A percentile compares a stretch with the other conserved stretches of the same genome.
phyloP scores from a whole-genome alignment of 2,888 invertebrate species.

The Eupithecia vulgata region DNA sequence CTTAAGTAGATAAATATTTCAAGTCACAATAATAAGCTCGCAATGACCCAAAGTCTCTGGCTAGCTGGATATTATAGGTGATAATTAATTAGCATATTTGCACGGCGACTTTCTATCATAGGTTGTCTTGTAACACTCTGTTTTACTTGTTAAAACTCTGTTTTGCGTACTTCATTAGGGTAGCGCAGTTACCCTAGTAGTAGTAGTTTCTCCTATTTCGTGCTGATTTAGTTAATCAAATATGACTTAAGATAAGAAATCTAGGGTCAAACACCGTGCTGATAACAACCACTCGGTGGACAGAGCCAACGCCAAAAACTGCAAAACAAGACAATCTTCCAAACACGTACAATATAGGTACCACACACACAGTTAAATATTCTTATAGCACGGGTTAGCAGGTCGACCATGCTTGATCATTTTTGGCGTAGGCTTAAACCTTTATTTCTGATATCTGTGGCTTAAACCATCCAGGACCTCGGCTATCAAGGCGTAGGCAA shows the following conservation, averaged over 20 bases:
- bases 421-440: not conserved
- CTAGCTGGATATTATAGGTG: not conserved
- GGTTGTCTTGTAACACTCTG: not conserved
- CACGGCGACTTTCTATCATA: not conserved
- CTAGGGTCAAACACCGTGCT: constrained; percentile 1
- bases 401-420: not conserved
- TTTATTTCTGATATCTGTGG: too few relatives aligned
- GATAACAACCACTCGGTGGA: not conserved
- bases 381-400: not conserved
- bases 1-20: not conserved
- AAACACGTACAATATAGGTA: not conserved
- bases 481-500: not conserved
- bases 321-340: not conserved
- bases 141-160: not conserved
- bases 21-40: not conserved
- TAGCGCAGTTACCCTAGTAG: too few relatives aligned
- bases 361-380: not conserved
- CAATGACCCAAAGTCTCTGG: not conserved
- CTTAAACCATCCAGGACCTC: not conserved
- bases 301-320: not conserved
- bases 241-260: not conserved
- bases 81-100: not conserved
- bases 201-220: not conserved
- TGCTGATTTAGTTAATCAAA: not conserved
- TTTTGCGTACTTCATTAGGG: not conserved